These are phyloP conservation scores for Proteles cristata DNA, from an alignment of 2,113 vertebrate species.

Conservation along the genomic window DNA sequence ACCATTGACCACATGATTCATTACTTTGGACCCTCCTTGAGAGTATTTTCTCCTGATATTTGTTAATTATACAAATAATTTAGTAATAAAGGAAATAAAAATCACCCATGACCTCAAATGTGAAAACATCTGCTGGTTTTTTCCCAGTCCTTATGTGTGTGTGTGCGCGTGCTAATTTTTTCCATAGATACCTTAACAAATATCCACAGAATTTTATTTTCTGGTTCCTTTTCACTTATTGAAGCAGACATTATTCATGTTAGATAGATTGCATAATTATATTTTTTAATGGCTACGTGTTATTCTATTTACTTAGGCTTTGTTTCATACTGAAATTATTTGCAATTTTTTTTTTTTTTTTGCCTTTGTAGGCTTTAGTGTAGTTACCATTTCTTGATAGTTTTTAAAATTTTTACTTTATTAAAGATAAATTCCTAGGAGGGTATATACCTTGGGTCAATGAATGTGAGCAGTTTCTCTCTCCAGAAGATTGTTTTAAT, in stretches of 20 bases:
- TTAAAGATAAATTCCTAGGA: conserved; percentile 12
- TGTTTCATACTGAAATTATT: conserved; percentile 47
- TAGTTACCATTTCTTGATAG: neutral
- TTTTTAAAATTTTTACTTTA: conserved; percentile 45
- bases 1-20: neutral
- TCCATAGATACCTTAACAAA: conserved; percentile 4
- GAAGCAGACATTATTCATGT: conserved; percentile 54
- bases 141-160: neutral
- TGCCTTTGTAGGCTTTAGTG: neutral
- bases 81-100: conserved; percentile 68
- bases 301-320: conserved; percentile 32
- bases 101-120: conserved; percentile 39
- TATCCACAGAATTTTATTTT: conserved; percentile 44
- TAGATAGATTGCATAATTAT: conserved; percentile 40
- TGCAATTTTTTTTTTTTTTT: neutral
- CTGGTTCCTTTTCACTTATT: conserved; percentile 49
- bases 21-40: conserved; percentile 39
- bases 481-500: conserved; percentile 17
- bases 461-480: conserved; percentile 12
- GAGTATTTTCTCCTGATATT: conserved; percentile 44
- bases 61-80: conserved; percentile 51
- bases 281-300: neutral
- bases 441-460: neutral
- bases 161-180: conserved; percentile 38
- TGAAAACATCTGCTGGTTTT: conserved; percentile 47